Evolutionary conservation across 1,140 invertebrate species (phyloP).

Genomic region (Pinna nobilis): DNA sequence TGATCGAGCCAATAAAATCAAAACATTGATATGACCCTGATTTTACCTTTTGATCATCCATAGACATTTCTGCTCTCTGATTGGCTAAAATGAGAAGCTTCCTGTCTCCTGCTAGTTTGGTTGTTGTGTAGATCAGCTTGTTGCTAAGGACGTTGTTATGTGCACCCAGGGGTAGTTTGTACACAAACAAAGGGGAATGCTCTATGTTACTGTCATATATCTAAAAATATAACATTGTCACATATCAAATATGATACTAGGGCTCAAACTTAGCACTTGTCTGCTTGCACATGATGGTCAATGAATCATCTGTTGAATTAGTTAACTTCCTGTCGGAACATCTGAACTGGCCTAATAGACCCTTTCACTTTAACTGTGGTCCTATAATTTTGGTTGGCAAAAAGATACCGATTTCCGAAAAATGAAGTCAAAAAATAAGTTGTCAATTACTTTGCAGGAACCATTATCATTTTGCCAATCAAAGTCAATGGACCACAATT

Average conservation of each 20-base stretch:
- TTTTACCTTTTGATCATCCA: conserved; percentile 77
- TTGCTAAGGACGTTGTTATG: conserved; percentile 79
- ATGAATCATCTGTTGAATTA: too few species aligned
- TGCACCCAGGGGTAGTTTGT: conserved; percentile 81
- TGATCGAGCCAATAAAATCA: too few species aligned
- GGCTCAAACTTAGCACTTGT: background rate
- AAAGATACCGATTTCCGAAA: too few species aligned
- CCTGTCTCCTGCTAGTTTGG: conserved; percentile 72
- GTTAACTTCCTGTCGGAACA: too few species aligned
- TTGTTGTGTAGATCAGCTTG: conserved; percentile 79
- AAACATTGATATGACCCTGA: too few species aligned
- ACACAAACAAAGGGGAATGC: conserved; percentile 81
- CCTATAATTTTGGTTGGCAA: too few species aligned
- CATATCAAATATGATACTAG: background rate
- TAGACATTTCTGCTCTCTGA: conserved; percentile 79
- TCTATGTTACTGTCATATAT: conserved; percentile 78
- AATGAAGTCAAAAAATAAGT: too few species aligned
- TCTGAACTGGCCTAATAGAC: too few species aligned
- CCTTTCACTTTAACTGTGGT: too few species aligned
- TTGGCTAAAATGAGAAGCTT: conserved; percentile 79
- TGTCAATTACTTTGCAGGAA: too few species aligned
- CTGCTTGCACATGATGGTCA: background rate
- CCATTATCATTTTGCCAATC: too few species aligned
- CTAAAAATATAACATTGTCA: conserved; percentile 47
- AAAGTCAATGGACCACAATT: too few species aligned